Conservation (phyloP, 2,797 vertebrate species). For the Leontopithecus rosalia region DNA sequence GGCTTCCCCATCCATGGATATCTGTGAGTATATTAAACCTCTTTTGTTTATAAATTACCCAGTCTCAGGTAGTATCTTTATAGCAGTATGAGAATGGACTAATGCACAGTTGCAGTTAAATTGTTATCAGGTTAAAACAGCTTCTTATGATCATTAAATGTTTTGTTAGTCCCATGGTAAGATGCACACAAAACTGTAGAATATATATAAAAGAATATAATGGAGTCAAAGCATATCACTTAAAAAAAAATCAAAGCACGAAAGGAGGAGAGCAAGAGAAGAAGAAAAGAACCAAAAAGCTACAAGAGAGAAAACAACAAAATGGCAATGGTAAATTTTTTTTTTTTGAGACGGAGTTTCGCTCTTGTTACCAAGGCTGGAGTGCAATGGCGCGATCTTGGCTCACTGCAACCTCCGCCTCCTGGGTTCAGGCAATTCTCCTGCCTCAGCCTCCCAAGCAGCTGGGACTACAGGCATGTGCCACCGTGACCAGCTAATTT, state of each 20-base stretch:
- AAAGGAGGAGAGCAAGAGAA: not conserved
- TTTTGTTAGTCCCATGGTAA: not conserved
- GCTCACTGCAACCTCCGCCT: no score
- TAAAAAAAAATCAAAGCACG: not conserved
- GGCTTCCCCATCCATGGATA: not conserved
- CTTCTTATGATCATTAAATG: not conserved
- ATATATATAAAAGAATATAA: not conserved
- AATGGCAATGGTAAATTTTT: not conserved
- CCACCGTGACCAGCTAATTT: no score
- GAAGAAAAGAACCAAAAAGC: not conserved
- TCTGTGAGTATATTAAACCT: not conserved
- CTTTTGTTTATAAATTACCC: not conserved
- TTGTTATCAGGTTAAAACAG: not conserved
- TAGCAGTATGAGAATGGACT: not conserved
- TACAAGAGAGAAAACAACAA: not conserved
- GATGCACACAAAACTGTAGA: not conserved
- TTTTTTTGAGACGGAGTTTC: no score
- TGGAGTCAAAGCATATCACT: not conserved
- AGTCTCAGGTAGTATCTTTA: not conserved
- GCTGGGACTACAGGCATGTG: no score
- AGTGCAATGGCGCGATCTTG: no score
- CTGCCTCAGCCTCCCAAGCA: no score
- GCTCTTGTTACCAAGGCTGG: no score
- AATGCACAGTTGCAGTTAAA: not conserved
- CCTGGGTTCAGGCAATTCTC: no score